Evolutionary conservation across 2,113 vertebrate species (phyloP).

Genomic region (Syngnathoides biaculeatus): DNA sequence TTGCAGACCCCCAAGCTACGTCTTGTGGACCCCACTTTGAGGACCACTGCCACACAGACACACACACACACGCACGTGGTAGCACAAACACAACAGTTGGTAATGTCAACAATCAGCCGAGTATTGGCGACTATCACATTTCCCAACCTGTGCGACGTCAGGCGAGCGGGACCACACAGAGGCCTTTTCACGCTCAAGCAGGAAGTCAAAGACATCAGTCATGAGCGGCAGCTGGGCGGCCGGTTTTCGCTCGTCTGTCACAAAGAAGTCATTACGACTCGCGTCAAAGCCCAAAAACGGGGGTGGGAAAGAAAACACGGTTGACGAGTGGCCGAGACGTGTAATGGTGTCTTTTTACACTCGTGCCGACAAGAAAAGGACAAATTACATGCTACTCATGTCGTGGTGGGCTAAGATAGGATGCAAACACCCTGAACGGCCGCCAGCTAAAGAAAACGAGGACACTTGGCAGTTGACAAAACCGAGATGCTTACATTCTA

Average conservation of each 20-base stretch:
- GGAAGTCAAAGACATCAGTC: constrained; percentile 57
- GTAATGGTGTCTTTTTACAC: constrained; percentile 33
- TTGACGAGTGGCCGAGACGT: constrained; percentile 19
- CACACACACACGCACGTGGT: constrained; percentile 3
- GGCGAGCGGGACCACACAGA: constrained; percentile 69
- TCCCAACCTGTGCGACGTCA: constrained; percentile 55
- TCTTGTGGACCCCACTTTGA: too few species aligned
- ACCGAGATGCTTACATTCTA: too few species aligned
- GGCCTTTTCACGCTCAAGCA: constrained; percentile 57
- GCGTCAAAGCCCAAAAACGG: constrained; percentile 29
- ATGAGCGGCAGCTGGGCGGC: constrained; percentile 57
- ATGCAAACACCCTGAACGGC: background rate
- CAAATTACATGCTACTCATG: background rate
- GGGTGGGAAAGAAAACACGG: constrained; percentile 43
- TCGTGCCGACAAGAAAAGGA: background rate
- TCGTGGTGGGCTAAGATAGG: background rate
- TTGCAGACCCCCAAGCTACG: constrained; percentile 64
- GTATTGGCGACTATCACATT: constrained; percentile 62
- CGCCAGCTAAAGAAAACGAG: background rate
- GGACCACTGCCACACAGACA: constrained; percentile 44
- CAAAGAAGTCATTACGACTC: constrained; percentile 52
- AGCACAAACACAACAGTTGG: constrained; percentile 48
- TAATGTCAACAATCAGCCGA: constrained; percentile 62
- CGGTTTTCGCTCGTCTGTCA: constrained; percentile 64
- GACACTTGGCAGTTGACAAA: too few species aligned